phyloP scores from a whole-genome alignment of 23 tunicate genomes.

The Trididemnum nubilum region DNA sequence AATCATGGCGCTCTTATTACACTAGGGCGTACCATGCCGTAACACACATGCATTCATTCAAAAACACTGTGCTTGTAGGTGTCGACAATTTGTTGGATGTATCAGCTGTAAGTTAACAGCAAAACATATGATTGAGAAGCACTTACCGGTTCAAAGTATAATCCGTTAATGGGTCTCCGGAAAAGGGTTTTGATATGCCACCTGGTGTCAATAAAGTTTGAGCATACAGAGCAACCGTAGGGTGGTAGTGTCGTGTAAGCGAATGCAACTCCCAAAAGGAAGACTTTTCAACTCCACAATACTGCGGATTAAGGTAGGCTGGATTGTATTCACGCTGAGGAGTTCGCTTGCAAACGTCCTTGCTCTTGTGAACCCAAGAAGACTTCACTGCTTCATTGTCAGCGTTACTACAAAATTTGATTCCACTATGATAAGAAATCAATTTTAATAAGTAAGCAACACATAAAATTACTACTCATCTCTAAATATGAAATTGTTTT shows the following conservation, averaged over 20 bases:
- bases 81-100: too few relatives aligned
- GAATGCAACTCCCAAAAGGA: slow-evolving; percentile 68
- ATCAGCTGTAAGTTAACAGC: too few relatives aligned
- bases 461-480: not conserved
- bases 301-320: slow-evolving; percentile 54
- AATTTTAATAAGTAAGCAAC: not conserved
- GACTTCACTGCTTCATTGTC: not conserved
- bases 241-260: slow-evolving; percentile 68
- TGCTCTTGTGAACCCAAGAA: slow-evolving; percentile 76
- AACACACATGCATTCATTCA: too few relatives aligned
- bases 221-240: slow-evolving; percentile 62
- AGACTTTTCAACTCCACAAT: slow-evolving; percentile 52
- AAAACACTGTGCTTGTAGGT: too few relatives aligned
- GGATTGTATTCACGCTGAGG: slow-evolving; percentile 50
- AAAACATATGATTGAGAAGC: too few relatives aligned
- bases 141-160: slow-evolving; percentile 63
- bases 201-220: slow-evolving; percentile 35
- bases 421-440: not conserved
- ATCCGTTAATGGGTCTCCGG: slow-evolving; percentile 81
- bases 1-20: too few relatives aligned
- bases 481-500: not conserved
- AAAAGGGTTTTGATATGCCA: not conserved
- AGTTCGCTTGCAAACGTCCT: not conserved
- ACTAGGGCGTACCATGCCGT: too few relatives aligned
- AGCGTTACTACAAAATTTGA: not conserved